Percentiles rank a stretch among this genome's conserved stretches.
Evolutionary conservation across 1,140 invertebrate genomes (phyloP).

Genomic region (Calephelis nemesis): DNA sequence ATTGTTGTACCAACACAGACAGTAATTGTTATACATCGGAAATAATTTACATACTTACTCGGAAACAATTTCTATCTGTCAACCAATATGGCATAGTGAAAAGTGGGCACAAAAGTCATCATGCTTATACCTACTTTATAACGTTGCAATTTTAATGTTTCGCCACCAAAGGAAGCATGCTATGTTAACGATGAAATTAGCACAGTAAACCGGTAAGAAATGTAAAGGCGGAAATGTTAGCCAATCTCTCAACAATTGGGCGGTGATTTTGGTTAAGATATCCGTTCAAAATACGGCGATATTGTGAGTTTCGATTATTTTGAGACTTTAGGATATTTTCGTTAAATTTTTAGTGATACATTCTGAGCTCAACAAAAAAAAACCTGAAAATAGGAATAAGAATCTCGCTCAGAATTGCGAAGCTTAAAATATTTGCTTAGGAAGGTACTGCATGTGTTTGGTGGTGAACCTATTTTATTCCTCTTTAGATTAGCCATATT

Average conservation of each 20-base stretch:
- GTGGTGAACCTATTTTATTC: not conserved
- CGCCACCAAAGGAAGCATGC: slow-evolving; percentile 26
- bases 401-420: no score
- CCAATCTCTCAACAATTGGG: slow-evolving; percentile 42
- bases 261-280: slow-evolving; percentile 32
- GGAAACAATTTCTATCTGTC: no score
- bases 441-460: not conserved
- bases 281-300: slow-evolving; percentile 19
- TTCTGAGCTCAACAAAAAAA: not conserved
- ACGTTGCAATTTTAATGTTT: slow-evolving; percentile 16
- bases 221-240: slow-evolving; percentile 45
- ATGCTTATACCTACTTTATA: not conserved
- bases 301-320: not conserved
- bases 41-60: not conserved
- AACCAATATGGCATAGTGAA: no score
- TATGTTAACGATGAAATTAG: slow-evolving; percentile 31
- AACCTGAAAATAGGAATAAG: no score
- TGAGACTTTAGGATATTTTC: not conserved
- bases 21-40: not conserved
- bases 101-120: no score
- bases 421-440: no score
- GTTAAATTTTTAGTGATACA: not conserved
- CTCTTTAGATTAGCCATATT: not conserved
- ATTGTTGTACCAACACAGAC: no score
- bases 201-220: slow-evolving; percentile 34